Conservation (phyloP, 2,113 vertebrate species). For the Elaphurus davidianus region DNA sequence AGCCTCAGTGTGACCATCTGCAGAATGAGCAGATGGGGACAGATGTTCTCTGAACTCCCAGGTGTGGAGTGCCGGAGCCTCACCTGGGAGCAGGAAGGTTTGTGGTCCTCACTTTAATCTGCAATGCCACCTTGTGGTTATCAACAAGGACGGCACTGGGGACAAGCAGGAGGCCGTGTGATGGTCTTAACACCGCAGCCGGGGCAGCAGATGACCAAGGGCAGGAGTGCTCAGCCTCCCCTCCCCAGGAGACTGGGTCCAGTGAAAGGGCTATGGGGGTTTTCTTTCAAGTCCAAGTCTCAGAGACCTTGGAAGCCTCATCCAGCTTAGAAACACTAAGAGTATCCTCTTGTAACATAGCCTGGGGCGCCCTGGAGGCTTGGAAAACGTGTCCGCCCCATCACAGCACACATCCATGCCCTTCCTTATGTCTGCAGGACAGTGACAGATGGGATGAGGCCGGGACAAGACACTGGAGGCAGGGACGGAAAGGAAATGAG, state of each 20-base stretch:
- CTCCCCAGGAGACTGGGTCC: too few relatives aligned
- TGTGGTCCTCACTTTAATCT: conserved; percentile 81
- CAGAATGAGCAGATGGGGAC: conserved; percentile 27
- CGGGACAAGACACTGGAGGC: neutral
- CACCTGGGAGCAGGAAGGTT: conserved; percentile 51
- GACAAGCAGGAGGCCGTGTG: neutral
- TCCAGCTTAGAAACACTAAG: neutral
- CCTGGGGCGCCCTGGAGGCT: neutral
- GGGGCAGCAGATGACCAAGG: neutral
- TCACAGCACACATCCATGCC: neutral
- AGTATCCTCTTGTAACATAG: neutral
- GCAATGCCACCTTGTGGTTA: conserved; percentile 85
- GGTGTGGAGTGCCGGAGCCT: neutral
- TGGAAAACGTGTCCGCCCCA: neutral
- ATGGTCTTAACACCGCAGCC: neutral
- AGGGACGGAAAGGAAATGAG: neutral
- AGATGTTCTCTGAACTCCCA: neutral
- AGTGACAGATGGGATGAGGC: neutral
- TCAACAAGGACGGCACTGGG: conserved; percentile 63
- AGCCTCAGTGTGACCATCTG: conserved; percentile 46
- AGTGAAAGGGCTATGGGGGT: neutral
- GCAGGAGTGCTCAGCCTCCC: too few relatives aligned
- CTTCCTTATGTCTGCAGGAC: neutral
- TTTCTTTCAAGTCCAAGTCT: neutral
- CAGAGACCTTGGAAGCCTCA: neutral